Evolutionary conservation across 2,888 invertebrate species (phyloP), one percentile per base, ranked within the genome.

Genomic region (Coleophora deauratella): DNA sequence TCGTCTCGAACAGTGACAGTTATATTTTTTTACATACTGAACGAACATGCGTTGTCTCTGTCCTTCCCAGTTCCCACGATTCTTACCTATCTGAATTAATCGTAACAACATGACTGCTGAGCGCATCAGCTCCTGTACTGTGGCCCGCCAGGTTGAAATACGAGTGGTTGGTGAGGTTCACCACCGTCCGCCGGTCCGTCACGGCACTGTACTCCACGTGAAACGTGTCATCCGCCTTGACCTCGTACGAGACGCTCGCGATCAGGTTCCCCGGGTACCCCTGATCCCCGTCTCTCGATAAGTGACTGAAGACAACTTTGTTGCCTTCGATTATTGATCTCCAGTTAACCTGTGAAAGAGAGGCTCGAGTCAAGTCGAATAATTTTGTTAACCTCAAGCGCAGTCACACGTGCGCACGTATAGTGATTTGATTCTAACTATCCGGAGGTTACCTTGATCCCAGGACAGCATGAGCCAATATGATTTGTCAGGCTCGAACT

Each of bases 71-170:
- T n/a, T n/a, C n/a, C n/a, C n/a, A n/a, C n/a, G 9, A 7, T 13
- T 41, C 46, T 43, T 69, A 60, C 93, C 91, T 13, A 66, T 92
- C 90, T 2, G 92, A 91, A 59, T 90, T 90, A 12, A 95, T 84
- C 35, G 73, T 70, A 14, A 92, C 69, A 11, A 67, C 56, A 62
- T 92, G 92, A 35, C 90, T 88, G 52, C 88, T 88, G 7, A 92
- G 53, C 47, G 88, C 89, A 13, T 70, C 62, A 2, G 87, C 74
- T 1, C 91, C 91, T 14, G 86, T 60, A 12, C 65, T 75, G 88
- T 94, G 93, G 4, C 95, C 95, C 38, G 91, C 92, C 38, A 96
- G 81, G 73, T 96, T 96, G 71, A 95, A 95, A 69, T 94, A 96
- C n/a, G 92, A 88, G 72, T 96, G 95, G 70, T 93, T 94, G 9